Percentiles rank a stretch among this genome's conserved stretches.
Evolutionary conservation across 2,113 vertebrate species (phyloP).

Genomic region (Gobiocypris rarus): DNA sequence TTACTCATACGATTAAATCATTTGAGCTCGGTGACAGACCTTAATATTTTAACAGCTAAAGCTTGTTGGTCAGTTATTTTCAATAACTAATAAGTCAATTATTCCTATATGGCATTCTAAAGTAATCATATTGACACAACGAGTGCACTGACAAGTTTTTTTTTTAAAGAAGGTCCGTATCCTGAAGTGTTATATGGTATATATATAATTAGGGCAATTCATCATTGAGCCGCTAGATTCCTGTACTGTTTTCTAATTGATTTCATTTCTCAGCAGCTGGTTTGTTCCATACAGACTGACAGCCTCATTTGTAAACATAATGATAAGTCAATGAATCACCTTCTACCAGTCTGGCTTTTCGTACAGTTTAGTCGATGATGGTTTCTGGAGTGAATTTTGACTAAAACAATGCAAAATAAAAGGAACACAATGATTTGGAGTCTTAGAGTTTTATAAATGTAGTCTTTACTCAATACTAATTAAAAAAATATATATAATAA

Average conservation of each 20-base stretch:
- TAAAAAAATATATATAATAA: not conserved
- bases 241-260: constrained; percentile 46
- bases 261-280: constrained; percentile 48
- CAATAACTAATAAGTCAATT: not conserved
- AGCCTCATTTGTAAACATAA: constrained; percentile 52
- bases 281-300: constrained; percentile 42
- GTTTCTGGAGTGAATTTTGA: not conserved
- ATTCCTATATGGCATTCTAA: not conserved
- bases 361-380: not conserved
- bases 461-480: not conserved
- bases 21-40: not conserved
- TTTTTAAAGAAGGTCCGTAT: constrained; percentile 24
- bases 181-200: constrained; percentile 23
- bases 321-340: constrained; percentile 50
- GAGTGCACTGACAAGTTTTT: not conserved
- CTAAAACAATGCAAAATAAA: not conserved
- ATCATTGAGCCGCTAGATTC: constrained; percentile 32
- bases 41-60: not conserved
- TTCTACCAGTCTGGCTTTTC: constrained; percentile 6
- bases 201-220: constrained; percentile 45
- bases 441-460: not conserved
- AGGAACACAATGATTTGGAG: not conserved
- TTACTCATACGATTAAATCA: constrained; percentile 17
- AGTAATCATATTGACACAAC: not conserved
- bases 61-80: not conserved